Evolutionary conservation across 2,888 invertebrate genomes (phyloP).

Genomic region (Idaea biselata): DNA sequence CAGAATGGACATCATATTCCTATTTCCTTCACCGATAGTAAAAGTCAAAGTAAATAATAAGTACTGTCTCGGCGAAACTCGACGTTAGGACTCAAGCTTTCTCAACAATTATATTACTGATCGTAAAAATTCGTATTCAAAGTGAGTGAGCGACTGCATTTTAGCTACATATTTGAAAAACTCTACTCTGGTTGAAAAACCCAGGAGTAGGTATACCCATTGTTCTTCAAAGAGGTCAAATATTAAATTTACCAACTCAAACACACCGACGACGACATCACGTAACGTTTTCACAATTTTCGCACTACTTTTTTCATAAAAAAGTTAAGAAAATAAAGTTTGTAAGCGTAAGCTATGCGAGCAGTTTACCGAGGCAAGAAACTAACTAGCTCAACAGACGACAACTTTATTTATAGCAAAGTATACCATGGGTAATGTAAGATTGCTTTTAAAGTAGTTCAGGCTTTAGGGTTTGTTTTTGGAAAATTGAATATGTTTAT

Average conservation of each 20-base stretch:
- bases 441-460: slow-evolving; percentile 5
- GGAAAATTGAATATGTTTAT: not conserved
- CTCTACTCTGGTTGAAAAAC: no score
- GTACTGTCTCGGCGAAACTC: no score
- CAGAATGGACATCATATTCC: no score
- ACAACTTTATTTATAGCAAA: slow-evolving; percentile 3
- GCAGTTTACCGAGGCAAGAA: slow-evolving; percentile 27
- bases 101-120: no score
- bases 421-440: slow-evolving; percentile 1
- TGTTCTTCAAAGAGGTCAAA: not conserved
- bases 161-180: no score
- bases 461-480: not conserved
- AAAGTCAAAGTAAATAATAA: no score
- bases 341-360: slow-evolving; percentile 22
- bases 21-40: no score
- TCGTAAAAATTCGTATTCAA: no score
- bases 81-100: no score
- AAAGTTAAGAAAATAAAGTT: slow-evolving; percentile 26
- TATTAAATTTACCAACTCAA: not conserved
- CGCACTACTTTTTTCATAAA: slow-evolving; percentile 35
- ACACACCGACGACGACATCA: not conserved
- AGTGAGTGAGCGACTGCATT: no score
- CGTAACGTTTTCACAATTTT: slow-evolving; percentile 21
- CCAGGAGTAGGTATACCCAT: not conserved
- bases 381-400: slow-evolving; percentile 22